Percentiles rank a stretch among this genome's conserved stretches.
Evolutionary conservation across 2,113 vertebrate species (phyloP).

Genomic region (Petrocephalus microphthalmus): DNA sequence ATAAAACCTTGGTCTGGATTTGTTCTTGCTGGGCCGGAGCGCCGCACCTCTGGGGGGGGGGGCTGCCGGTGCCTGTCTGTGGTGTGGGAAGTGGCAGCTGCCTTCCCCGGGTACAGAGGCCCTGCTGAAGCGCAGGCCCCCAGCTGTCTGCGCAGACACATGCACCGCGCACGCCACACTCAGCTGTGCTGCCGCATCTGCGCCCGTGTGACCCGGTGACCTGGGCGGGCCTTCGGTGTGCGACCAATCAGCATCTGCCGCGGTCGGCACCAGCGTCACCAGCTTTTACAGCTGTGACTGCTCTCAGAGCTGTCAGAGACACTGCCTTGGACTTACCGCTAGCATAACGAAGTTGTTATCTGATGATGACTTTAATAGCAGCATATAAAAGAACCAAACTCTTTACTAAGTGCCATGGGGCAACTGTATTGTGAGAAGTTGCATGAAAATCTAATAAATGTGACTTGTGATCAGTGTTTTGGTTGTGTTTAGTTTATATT

Average conservation of each 20-base stretch:
- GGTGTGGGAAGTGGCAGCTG: conserved; percentile 60
- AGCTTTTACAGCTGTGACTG: neutral
- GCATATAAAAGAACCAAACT: neutral
- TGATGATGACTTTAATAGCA: neutral
- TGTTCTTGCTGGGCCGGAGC: neutral
- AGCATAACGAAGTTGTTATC: neutral
- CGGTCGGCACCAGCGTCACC: neutral
- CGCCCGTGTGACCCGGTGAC: neutral
- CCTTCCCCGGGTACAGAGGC: conserved; percentile 68
- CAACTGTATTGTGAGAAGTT: neutral
- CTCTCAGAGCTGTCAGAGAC: neutral
- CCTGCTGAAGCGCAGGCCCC: conserved; percentile 46
- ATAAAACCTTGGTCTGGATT: neutral
- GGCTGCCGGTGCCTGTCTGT: conserved; percentile 37
- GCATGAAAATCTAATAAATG: neutral
- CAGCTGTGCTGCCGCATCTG: conserved; percentile 67
- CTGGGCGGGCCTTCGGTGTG: neutral
- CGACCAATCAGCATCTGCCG: neutral
- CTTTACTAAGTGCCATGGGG: neutral
- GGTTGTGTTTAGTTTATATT: neutral
- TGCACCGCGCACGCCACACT: conserved; percentile 46
- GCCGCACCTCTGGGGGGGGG: neutral
- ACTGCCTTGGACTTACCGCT: neutral
- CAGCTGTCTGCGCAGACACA: conserved; percentile 73
- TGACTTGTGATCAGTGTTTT: neutral